Evolutionary conservation across 2,888 invertebrate genomes (phyloP).

Genomic region (Andrena praecox): DNA sequence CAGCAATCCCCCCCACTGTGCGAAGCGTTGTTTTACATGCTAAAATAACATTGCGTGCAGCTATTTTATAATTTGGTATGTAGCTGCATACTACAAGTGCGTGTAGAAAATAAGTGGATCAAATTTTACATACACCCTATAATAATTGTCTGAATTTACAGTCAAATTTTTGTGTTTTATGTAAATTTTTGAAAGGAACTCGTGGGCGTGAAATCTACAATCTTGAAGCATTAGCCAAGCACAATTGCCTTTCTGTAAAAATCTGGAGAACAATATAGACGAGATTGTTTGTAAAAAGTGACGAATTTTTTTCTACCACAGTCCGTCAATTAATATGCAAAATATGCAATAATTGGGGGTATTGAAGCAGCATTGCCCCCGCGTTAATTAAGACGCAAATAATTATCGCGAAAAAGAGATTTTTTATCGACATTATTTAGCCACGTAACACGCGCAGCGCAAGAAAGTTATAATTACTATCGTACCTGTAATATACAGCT

Average conservation of each 20-base stretch:
- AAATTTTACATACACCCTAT: background rate
- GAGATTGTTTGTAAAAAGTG: too few species aligned
- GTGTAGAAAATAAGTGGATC: background rate
- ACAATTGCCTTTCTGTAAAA: too few species aligned
- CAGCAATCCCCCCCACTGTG: background rate
- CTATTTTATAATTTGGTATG: conserved; percentile 23
- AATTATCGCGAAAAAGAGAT: conserved; percentile 15
- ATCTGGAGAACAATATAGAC: too few species aligned
- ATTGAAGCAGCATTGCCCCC: background rate
- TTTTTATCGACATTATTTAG: conserved; percentile 8
- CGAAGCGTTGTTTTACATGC: conserved; percentile 18
- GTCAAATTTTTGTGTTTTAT: too few species aligned
- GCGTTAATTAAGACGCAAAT: conserved; percentile 42
- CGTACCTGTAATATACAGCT: background rate
- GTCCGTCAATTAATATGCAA: too few species aligned
- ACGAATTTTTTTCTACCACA: too few species aligned
- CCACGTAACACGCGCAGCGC: background rate
- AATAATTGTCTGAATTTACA: too few species aligned
- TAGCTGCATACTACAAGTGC: background rate
- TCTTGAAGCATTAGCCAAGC: too few species aligned
- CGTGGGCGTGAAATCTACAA: too few species aligned
- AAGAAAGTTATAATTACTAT: conserved; percentile 12
- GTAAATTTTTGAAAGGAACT: too few species aligned
- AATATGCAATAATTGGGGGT: background rate
- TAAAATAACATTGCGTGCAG: conserved; percentile 37